Percentiles rank a stretch among this genome's conserved stretches.
phyloP scores from a whole-genome alignment of 2,797 vertebrate genomes.

The Cryptoblepharus egeriae region DNA sequence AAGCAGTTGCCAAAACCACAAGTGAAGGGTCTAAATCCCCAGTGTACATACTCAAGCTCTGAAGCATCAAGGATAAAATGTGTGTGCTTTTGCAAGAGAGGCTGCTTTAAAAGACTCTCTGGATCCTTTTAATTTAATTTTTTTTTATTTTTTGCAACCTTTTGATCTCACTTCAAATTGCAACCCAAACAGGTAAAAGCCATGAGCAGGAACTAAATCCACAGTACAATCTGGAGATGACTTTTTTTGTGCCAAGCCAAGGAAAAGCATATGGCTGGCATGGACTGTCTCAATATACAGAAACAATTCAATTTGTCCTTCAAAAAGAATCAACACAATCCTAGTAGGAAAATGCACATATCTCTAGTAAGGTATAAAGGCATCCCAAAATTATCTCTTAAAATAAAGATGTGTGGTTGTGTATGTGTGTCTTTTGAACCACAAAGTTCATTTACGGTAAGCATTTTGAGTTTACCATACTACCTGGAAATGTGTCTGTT shows the following conservation, averaged over 20 bases:
- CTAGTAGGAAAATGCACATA: background rate
- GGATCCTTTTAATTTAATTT: slow-evolving; percentile 47
- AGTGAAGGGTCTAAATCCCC: slow-evolving; percentile 85
- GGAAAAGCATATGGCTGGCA: slow-evolving; percentile 36
- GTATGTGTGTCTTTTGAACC: no score
- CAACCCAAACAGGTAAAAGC: slow-evolving; percentile 57
- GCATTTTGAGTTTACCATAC: background rate
- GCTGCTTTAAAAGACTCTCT: slow-evolving; percentile 53
- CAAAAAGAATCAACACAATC: slow-evolving; percentile 6
- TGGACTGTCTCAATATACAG: slow-evolving; percentile 6
- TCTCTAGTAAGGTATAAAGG: slow-evolving; percentile 15
- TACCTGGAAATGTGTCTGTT: background rate
- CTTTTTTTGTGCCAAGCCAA: background rate
- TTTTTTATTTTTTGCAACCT: slow-evolving; percentile 60
- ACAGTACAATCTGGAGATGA: slow-evolving; percentile 12
- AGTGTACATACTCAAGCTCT: slow-evolving; percentile 83
- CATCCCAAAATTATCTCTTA: background rate
- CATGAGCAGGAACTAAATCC: slow-evolving; percentile 17
- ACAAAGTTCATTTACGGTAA: slow-evolving; percentile 14
- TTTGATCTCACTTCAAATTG: slow-evolving; percentile 66
- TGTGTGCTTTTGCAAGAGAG: slow-evolving; percentile 63
- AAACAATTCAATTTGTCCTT: slow-evolving; percentile 2
- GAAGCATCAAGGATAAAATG: slow-evolving; percentile 76
- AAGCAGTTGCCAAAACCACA: slow-evolving; percentile 88
- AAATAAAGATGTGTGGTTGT: background rate